Base-by-base conservation (phyloP, 2,113 vertebrate genomes). In the Nibea albiflora region DNA sequence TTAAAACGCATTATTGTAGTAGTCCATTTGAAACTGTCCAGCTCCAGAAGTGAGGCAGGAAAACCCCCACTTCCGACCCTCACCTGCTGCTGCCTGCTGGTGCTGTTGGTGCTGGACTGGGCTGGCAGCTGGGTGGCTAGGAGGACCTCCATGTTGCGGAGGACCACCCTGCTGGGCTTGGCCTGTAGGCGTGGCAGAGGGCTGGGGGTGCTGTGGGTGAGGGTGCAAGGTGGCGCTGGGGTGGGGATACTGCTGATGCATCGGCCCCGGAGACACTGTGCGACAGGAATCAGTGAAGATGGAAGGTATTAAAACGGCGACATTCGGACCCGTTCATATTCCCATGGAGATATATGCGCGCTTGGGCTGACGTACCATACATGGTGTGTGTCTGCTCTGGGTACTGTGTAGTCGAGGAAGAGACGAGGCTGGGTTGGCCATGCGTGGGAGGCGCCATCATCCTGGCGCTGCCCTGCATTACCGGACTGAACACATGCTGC, bases 381-480 rank as follows among this genome's bases (percentile, higher is more conserved):
- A 99, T 99, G 64, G 98, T 96, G 94, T 99, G 98, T 65, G 97
- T 97, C 96, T 99, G 98, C 92, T 99, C 98, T 83, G 96, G 96
- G 88, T 98, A 99, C 94, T 99, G 98, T 85, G 96, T 93, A 71
- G 97, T 96, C 46, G 98, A 97, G 65, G 98, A 98, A 11, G 97
- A 98, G 52, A 98, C 97, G 73, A 99, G 94, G 76, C 95, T 93
- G 73, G 97, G 97, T 87, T 99, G 98, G 72, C 96, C 97, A 3
- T 99, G 98, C 11, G 96, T 84, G 57, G 96, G 96, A 16, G 97
- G 96, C 3, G 96, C 97, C 96, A 99, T 98, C 98, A 99, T 98
- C 84, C 98, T 95, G 80, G 97, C 95, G 56, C 92, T 95, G 76
- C 97, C 95, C 95, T 98, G 98, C 94, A 99, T 97, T 56, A 99